These are phyloP conservation scores for Jordanella pulchra DNA, from an alignment of 2,797 vertebrate species.

Conservation along the genomic window DNA sequence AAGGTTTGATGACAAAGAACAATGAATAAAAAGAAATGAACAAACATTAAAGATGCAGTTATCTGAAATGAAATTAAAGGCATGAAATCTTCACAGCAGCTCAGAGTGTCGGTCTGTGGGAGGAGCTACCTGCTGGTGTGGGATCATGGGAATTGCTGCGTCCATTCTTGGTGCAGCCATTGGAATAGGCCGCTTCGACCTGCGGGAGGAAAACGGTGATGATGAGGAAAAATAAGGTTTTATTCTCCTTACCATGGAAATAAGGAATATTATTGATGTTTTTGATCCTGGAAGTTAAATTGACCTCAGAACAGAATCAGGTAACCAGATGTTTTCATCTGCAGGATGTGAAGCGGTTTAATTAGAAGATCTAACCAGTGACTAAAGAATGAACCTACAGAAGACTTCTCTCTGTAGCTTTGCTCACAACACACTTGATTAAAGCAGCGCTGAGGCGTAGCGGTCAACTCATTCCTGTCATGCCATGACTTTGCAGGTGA, in stretches of 20 bases:
- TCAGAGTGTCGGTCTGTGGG: constrained; percentile 5
- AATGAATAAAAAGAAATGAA: not conserved
- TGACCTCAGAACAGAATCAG: not conserved
- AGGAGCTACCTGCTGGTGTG: constrained; percentile 91
- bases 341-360: too few species aligned
- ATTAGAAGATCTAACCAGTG: too few species aligned
- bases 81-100: not conserved
- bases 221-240: not conserved
- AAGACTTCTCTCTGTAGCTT: too few species aligned
- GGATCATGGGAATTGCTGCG: constrained; percentile 83
- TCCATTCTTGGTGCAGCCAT: constrained; percentile 85
- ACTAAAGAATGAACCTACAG: too few species aligned
- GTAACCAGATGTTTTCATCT: too few species aligned
- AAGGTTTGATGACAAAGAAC: not conserved
- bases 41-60: not conserved
- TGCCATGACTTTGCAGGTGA: not conserved
- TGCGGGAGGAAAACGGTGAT: constrained; percentile 52
- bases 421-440: too few species aligned
- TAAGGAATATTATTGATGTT: not conserved
- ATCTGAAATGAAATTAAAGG: not conserved
- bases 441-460: too few species aligned
- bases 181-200: constrained; percentile 86
- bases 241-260: not conserved
- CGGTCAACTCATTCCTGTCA: too few species aligned
- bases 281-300: not conserved